Conservation (phyloP, 1,140 invertebrate species). For the Eueides isabella region DNA sequence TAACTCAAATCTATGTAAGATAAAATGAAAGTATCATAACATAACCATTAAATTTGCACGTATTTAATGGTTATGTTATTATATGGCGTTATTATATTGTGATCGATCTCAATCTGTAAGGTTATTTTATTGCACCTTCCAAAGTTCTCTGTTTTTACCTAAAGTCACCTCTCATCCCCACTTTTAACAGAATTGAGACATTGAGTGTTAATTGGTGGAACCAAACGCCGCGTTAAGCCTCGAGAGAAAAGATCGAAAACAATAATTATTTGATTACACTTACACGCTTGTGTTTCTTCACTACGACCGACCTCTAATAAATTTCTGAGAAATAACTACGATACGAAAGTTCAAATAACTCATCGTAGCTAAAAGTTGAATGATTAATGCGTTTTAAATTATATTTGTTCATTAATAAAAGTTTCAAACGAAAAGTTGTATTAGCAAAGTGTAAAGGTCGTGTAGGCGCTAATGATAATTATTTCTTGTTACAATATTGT, state of each 20-base stretch:
- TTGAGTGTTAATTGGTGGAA: neutral
- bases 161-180: no score
- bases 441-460: neutral
- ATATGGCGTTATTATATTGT: no score
- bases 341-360: neutral
- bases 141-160: no score
- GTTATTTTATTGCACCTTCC: no score
- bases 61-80: no score
- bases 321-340: neutral
- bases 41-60: no score
- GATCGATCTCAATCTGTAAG: no score
- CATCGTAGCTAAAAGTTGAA: neutral
- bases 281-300: no score
- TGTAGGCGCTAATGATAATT: neutral
- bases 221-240: neutral
- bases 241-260: no score
- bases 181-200: neutral
- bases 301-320: neutral
- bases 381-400: conserved; percentile 11
- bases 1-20: no score
- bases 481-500: neutral
- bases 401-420: conserved; percentile 4
- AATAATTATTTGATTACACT: no score
- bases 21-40: no score
- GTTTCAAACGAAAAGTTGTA: neutral